phyloP scores from a whole-genome alignment of 2,113 vertebrate species.

The Falco punctatus region DNA sequence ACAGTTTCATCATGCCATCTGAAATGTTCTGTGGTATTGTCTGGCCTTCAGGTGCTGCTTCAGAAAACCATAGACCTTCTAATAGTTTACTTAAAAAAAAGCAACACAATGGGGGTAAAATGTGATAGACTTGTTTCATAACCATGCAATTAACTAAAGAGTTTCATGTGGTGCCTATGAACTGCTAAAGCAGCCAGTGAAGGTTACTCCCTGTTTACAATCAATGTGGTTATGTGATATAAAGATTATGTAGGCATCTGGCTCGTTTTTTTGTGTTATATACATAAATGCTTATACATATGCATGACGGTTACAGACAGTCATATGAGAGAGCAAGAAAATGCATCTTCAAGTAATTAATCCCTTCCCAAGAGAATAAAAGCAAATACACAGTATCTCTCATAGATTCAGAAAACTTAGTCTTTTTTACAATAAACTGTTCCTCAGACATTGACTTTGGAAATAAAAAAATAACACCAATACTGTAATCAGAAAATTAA shows the following conservation, averaged over 20 bases:
- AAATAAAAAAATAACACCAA: not conserved
- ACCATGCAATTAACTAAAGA: not conserved
- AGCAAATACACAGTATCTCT: not conserved
- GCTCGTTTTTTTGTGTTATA: not conserved
- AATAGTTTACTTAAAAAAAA: not conserved
- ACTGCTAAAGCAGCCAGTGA: not conserved
- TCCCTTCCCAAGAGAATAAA: not conserved
- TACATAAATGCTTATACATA: not conserved
- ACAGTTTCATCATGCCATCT: not conserved
- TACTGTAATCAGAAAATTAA: constrained; percentile 11
- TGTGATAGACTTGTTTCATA: not conserved
- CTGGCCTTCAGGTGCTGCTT: not conserved
- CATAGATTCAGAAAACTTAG: not conserved
- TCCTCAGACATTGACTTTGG: not conserved
- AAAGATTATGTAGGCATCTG: not conserved
- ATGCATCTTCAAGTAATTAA: not conserved
- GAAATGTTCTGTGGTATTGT: not conserved
- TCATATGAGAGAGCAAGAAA: not conserved
- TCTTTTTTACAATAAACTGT: not conserved
- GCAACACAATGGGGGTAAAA: fast-evolving
- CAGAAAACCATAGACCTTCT: not conserved
- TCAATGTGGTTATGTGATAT: not conserved
- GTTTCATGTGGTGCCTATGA: not conserved
- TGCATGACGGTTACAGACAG: not conserved
- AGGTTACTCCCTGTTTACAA: not conserved